These are phyloP conservation scores for Onychorhynchus coronatus DNA, from an alignment of 2,113 vertebrate species.

Conservation along the genomic window DNA sequence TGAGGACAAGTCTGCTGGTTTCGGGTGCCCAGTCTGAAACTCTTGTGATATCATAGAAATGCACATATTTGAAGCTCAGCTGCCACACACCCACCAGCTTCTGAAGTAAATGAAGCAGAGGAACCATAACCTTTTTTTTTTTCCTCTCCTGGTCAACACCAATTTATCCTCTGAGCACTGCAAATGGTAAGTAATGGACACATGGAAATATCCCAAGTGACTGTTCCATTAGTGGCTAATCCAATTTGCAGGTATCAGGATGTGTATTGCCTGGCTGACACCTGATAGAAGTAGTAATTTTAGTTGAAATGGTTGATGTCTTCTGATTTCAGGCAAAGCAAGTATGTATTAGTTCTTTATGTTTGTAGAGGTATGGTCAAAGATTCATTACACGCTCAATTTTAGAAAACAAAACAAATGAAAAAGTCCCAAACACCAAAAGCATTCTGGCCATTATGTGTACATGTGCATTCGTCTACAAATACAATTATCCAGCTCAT, in stretches of 20 bases:
- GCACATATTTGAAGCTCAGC: background rate
- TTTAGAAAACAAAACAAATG: background rate
- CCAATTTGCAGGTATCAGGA: background rate
- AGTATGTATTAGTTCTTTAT: background rate
- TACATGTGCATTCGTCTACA: background rate
- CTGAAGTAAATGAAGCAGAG: background rate
- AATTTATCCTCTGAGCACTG: background rate
- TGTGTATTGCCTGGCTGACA: background rate
- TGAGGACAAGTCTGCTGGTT: background rate
- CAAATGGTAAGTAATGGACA: background rate
- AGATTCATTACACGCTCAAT: background rate
- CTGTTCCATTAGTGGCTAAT: background rate
- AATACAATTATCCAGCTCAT: background rate
- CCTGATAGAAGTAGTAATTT: background rate
- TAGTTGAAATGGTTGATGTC: background rate
- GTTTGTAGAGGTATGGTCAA: background rate
- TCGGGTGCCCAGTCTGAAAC: background rate
- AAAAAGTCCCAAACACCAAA: background rate
- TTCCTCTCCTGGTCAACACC: background rate
- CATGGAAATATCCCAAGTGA: background rate
- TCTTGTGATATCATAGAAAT: background rate
- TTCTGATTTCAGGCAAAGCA: background rate
- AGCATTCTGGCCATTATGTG: background rate
- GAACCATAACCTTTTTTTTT: background rate
- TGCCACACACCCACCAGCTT: background rate